Conservation (phyloP, 2,888 invertebrate species). For the Coenonympha arcania region DNA sequence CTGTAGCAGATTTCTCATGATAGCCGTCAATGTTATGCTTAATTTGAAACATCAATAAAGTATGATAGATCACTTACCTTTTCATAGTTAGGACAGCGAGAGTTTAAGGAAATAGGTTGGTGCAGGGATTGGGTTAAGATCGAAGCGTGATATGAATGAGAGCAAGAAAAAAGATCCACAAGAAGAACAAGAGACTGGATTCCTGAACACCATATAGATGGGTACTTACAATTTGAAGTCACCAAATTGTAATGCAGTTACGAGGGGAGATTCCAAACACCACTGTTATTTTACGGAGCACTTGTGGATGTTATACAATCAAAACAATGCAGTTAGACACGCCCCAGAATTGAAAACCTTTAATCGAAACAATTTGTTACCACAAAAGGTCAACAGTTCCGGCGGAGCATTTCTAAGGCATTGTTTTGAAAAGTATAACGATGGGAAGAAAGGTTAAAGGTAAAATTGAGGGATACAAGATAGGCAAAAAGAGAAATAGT, state of each 20-base stretch:
- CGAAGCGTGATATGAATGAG: conserved; percentile 21
- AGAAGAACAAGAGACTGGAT: conserved; percentile 71
- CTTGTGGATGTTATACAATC: conserved; percentile 39
- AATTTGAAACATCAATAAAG: neutral
- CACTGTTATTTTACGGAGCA: conserved; percentile 44
- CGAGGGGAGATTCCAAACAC: conserved; percentile 73
- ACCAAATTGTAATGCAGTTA: conserved; percentile 75
- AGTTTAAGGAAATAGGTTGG: conserved; percentile 11
- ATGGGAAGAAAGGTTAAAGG: conserved; percentile 35
- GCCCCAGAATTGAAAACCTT: conserved; percentile 49
- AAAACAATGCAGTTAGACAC: conserved; percentile 42
- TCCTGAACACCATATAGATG: conserved; percentile 66
- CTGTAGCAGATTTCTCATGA: too few relatives aligned
- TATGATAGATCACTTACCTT: conserved; percentile 18
- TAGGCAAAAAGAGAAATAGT: conserved; percentile 21
- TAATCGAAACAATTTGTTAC: conserved; percentile 49
- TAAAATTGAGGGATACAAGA: conserved; percentile 29
- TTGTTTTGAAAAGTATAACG: conserved; percentile 46
- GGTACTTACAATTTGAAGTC: conserved; percentile 73
- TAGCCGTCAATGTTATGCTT: too few relatives aligned
- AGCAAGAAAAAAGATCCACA: conserved; percentile 45
- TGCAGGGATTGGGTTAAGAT: conserved; percentile 15
- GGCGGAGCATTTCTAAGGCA: conserved; percentile 34
- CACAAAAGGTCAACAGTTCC: conserved; percentile 53
- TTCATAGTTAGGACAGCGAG: neutral